Evolutionary conservation across 1,140 invertebrate genomes (phyloP).

Genomic region (Philopotamus ludificatus): DNA sequence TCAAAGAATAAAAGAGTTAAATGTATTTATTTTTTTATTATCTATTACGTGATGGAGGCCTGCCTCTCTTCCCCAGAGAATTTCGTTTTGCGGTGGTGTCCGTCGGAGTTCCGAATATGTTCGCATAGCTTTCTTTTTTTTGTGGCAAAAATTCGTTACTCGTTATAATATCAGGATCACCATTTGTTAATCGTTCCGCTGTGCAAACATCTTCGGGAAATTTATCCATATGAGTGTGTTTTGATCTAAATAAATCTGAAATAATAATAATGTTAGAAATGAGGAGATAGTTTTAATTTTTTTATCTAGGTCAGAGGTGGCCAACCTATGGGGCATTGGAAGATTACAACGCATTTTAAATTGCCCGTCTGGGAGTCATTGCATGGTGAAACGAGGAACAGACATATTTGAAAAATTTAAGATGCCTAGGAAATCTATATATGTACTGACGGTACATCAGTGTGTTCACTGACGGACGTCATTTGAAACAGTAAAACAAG

Average conservation of each 20-base stretch:
- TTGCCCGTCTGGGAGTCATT: too few species aligned
- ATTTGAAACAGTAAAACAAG: too few species aligned
- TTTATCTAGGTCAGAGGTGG: too few species aligned
- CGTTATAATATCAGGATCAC: slow-evolving; percentile 64
- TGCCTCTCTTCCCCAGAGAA: slow-evolving; percentile 13
- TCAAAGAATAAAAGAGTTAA: slow-evolving; percentile 45
- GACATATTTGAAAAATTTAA: too few species aligned
- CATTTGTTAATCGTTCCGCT: slow-evolving; percentile 67
- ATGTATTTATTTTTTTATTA: slow-evolving; percentile 41
- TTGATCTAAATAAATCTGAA: slow-evolving; percentile 60
- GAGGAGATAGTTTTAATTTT: too few species aligned
- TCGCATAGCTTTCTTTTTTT: slow-evolving; percentile 58
- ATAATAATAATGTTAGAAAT: too few species aligned
- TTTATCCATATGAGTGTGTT: slow-evolving; percentile 67
- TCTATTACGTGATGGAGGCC: not conserved
- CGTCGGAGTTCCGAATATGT: slow-evolving; percentile 56
- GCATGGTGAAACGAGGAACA: too few species aligned
- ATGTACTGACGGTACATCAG: too few species aligned
- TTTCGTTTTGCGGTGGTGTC: slow-evolving; percentile 45
- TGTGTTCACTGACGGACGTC: too few species aligned
- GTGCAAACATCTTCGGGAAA: slow-evolving; percentile 70
- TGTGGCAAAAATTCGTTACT: slow-evolving; percentile 62
- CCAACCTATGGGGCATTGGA: too few species aligned
- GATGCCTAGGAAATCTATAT: too few species aligned
- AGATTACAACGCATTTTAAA: too few species aligned